These are phyloP conservation scores for Climacteris rufus DNA, from an alignment of 2,113 vertebrate species.

Conservation along the genomic window DNA sequence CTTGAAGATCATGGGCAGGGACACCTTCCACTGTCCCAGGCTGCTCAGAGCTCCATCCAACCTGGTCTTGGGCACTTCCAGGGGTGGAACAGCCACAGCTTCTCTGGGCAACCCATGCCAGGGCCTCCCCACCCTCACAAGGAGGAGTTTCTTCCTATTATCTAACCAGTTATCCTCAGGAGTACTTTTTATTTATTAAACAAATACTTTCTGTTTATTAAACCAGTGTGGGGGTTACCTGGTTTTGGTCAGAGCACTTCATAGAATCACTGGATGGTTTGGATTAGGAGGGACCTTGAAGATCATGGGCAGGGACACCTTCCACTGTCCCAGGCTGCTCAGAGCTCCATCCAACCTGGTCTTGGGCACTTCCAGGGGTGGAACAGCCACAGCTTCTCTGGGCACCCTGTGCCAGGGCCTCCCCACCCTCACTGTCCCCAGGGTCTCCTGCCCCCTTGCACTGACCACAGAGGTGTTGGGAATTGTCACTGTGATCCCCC, in stretches of 20 bases:
- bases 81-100: fast-evolving
- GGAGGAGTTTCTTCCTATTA: too few species aligned
- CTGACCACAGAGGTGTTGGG: neutral
- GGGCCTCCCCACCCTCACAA: fast-evolving
- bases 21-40: fast-evolving
- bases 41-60: fast-evolving
- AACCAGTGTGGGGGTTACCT: neutral
- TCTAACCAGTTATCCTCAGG: neutral
- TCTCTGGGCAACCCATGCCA: neutral
- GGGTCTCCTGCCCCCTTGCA: neutral
- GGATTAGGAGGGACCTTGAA: neutral
- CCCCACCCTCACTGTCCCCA: fast-evolving
- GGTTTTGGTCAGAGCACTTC: neutral
- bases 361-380: neutral
- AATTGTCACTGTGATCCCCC: fast-evolving
- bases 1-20: neutral
- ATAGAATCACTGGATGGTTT: neutral
- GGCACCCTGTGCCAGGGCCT: neutral
- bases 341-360: neutral
- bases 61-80: neutral
- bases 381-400: fast-evolving
- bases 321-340: fast-evolving
- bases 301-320: neutral
- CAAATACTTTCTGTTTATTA: neutral
- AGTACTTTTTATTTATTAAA: neutral